Evolutionary conservation across 1,140 invertebrate genomes (phyloP).

Genomic region (Aphaenogaster ashmeadi): DNA sequence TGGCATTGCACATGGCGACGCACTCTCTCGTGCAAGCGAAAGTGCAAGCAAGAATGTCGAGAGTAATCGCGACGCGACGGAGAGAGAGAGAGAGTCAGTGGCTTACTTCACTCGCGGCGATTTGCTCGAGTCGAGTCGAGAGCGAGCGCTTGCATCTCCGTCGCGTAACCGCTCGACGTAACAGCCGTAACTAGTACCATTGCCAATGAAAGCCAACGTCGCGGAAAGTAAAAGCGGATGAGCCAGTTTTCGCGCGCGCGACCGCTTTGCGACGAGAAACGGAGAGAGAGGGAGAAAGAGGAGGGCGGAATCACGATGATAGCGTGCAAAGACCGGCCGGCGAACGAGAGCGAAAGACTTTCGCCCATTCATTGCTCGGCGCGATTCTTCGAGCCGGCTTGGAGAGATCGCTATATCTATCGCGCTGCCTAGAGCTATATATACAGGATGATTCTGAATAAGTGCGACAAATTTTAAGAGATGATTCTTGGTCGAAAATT

Average conservation of each 20-base stretch:
- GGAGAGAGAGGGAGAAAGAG: constrained; percentile 52
- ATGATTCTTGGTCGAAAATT: no score
- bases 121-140: constrained; percentile 37
- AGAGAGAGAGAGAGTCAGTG: constrained; percentile 50
- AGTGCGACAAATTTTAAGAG: no score
- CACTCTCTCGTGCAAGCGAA: constrained; percentile 19
- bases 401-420: constrained; percentile 53
- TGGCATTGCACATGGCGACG: constrained; percentile 13
- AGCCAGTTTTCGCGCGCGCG: constrained; percentile 79
- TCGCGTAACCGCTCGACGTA: constrained; percentile 81
- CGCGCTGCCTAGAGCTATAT: background rate
- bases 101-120: constrained; percentile 60
- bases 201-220: constrained; percentile 84
- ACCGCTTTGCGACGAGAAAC: background rate
- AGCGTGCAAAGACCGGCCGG: constrained; percentile 34
- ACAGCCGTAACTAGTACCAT: constrained; percentile 86
- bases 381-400: constrained; percentile 45
- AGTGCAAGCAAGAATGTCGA: constrained; percentile 65
- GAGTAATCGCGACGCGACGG: constrained; percentile 6
- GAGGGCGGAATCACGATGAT: background rate
- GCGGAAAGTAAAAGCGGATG: constrained; percentile 85
- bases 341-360: constrained; percentile 73
- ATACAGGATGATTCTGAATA: background rate
- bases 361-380: constrained; percentile 66
- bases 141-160: constrained; percentile 59